A percentile compares a stretch with the other conserved stretches of the same genome.
These are phyloP conservation scores for Coreoperca whiteheadi DNA, from an alignment of 2,113 vertebrate genomes.

Conservation along the genomic window DNA sequence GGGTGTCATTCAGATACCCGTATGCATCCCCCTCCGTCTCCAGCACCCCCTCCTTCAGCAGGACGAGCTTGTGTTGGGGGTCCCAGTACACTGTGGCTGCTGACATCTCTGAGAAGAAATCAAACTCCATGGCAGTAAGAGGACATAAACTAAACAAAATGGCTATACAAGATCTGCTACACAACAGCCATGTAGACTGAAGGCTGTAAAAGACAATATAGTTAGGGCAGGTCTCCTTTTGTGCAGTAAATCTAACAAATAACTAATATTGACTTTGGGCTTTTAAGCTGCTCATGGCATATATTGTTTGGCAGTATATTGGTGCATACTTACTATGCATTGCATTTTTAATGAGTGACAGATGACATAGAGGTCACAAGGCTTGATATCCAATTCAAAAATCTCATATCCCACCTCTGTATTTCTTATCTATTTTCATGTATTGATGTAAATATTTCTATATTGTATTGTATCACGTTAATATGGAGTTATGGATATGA, in stretches of 20 bases:
- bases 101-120: conserved; percentile 61
- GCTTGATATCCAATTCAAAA: background rate
- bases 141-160: background rate
- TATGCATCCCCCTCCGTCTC: conserved; percentile 88
- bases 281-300: background rate
- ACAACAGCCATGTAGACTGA: background rate
- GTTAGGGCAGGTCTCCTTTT: background rate
- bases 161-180: background rate
- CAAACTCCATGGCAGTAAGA: background rate
- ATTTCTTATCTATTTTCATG: background rate
- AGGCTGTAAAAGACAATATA: background rate
- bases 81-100: conserved; percentile 90
- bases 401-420: background rate
- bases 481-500: background rate
- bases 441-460: background rate
- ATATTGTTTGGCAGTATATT: background rate
- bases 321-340: background rate
- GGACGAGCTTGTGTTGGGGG: conserved; percentile 77
- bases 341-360: background rate
- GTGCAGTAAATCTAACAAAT: background rate
- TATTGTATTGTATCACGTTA: background rate
- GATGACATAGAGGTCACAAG: background rate
- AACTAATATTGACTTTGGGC: no score
- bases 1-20: conserved; percentile 89
- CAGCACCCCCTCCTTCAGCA: conserved; percentile 83